Percentiles rank a stretch among this genome's conserved stretches.
Evolutionary conservation across 2,113 vertebrate species (phyloP).

Genomic region (Pampusana beccarii): DNA sequence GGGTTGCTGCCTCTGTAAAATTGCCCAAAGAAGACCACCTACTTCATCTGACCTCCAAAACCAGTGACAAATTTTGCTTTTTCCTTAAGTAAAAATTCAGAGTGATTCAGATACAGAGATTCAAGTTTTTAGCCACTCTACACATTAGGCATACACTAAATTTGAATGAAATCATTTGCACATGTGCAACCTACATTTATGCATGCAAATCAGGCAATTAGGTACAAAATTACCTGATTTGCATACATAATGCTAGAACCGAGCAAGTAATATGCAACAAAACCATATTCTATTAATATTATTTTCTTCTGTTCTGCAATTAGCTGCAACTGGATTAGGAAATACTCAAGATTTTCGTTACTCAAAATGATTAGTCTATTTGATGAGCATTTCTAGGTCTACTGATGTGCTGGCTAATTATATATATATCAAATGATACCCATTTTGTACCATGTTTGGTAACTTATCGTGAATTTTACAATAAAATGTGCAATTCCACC

Average conservation of each 20-base stretch:
- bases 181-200: conserved; percentile 61
- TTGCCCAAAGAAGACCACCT: neutral
- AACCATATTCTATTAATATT: conserved; percentile 62
- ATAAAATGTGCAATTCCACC: neutral
- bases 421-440: neutral
- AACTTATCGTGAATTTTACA: neutral
- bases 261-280: conserved; percentile 46
- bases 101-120: neutral
- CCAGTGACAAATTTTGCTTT: neutral
- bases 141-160: conserved; percentile 41
- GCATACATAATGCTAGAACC: conserved; percentile 52
- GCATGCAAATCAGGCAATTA: conserved; percentile 68
- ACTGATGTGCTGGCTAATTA: neutral
- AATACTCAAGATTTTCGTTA: conserved; percentile 24
- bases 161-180: conserved; percentile 65
- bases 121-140: conserved; percentile 22
- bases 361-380: conserved; percentile 2
- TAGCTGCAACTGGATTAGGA: conserved; percentile 44
- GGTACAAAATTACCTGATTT: conserved; percentile 65
- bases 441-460: neutral
- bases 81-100: neutral
- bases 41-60: neutral
- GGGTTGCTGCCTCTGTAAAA: neutral
- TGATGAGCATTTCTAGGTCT: conserved; percentile 19
- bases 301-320: conserved; percentile 61